A percentile compares a stretch with the other conserved stretches of the same genome.
Evolutionary conservation across 1,140 invertebrate species (phyloP).

Genomic region (Acromyrmex charruanus): DNA sequence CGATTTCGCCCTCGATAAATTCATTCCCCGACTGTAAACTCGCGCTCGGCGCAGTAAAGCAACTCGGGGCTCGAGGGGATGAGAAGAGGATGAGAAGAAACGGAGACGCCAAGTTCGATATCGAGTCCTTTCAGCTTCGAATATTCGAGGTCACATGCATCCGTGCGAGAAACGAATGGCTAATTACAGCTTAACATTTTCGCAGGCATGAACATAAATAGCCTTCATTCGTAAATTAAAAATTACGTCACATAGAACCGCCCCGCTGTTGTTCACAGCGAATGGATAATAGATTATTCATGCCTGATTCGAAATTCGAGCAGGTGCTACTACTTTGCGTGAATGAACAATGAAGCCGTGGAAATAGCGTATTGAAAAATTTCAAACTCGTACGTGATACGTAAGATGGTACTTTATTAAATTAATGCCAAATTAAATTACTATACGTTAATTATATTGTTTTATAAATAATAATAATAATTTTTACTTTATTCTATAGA

Average conservation of each 20-base stretch:
- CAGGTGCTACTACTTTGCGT: conserved; percentile 19
- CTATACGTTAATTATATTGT: neutral
- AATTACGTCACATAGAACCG: conserved; percentile 28
- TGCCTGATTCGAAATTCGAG: conserved; percentile 39
- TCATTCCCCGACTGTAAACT: conserved; percentile 64
- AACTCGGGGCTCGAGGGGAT: neutral
- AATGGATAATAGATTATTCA: conserved; percentile 56
- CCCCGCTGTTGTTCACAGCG: neutral
- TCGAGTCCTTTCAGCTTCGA: conserved; percentile 25
- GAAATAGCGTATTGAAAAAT: conserved; percentile 11
- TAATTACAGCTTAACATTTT: conserved; percentile 47
- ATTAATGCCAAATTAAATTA: neutral
- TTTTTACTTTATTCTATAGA: neutral
- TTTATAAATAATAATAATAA: conserved; percentile 2
- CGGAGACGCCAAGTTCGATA: conserved; percentile 29
- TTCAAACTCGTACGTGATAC: neutral
- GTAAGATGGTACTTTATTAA: neutral
- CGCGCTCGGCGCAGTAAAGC: conserved; percentile 20
- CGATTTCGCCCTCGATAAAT: conserved; percentile 68
- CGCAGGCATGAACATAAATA: conserved; percentile 17
- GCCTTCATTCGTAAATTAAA: conserved; percentile 47
- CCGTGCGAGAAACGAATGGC: neutral
- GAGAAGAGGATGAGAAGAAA: conserved; percentile 43
- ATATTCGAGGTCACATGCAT: neutral
- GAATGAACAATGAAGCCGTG: conserved; percentile 37